These are phyloP conservation scores for Hystrix cristata DNA, from an alignment of 2,113 vertebrate genomes.

Conservation along the genomic window DNA sequence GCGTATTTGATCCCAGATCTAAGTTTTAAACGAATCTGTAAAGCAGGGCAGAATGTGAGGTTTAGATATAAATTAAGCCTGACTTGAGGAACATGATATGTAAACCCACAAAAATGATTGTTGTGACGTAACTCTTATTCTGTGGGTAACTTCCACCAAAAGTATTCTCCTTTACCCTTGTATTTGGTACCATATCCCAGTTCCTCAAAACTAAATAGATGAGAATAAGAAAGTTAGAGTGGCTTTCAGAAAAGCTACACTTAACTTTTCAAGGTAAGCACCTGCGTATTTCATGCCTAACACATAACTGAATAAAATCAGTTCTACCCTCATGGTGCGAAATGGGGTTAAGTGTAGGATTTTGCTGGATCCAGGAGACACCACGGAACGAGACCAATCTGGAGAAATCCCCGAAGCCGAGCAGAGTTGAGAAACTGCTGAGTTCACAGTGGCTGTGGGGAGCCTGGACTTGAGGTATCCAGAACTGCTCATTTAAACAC, in stretches of 20 bases:
- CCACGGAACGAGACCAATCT: background rate
- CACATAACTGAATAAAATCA: background rate
- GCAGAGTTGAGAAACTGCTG: background rate
- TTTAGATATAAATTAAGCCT: background rate
- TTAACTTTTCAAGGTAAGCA: constrained; percentile 33
- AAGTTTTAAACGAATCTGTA: background rate
- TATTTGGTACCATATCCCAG: background rate
- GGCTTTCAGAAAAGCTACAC: background rate
- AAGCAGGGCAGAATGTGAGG: background rate
- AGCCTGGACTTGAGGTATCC: background rate
- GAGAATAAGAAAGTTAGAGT: background rate
- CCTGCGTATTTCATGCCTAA: background rate
- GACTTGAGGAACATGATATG: background rate
- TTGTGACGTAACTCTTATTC: background rate
- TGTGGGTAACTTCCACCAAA: background rate
- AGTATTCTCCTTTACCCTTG: background rate
- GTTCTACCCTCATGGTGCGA: background rate
- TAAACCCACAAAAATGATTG: background rate
- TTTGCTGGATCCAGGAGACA: background rate
- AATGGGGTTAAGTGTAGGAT: background rate
- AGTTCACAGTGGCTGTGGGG: background rate
- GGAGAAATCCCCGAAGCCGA: background rate
- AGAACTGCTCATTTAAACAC: background rate
- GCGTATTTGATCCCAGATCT: background rate
- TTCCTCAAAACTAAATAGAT: constrained; percentile 3